Percentiles rank a stretch among this genome's conserved stretches.
phyloP scores from a whole-genome alignment of 2,888 invertebrate species.

The Physocephala rufipes region DNA sequence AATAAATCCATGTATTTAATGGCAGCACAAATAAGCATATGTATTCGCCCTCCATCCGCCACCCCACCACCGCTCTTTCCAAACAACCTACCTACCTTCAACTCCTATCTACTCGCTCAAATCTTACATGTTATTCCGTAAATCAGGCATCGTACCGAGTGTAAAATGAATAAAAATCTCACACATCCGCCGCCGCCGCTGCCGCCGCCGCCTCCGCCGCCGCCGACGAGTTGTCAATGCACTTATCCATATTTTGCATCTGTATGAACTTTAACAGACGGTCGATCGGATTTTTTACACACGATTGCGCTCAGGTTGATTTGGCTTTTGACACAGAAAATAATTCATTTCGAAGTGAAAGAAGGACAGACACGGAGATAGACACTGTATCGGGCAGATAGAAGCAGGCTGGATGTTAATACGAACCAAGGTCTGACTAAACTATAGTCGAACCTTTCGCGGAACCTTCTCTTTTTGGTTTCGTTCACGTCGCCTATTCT shows the following conservation, averaged over 20 bases:
- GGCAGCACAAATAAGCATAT: conserved; percentile 22
- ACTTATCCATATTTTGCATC: background rate
- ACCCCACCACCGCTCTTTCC: too few species aligned
- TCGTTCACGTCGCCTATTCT: too few species aligned
- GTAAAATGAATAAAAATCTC: conserved; percentile 40
- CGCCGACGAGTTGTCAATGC: conserved; percentile 4
- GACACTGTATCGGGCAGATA: background rate
- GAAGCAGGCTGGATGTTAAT: background rate
- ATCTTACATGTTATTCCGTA: conserved; percentile 4
- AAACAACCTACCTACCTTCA: background rate
- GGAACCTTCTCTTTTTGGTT: background rate
- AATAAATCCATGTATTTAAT: conserved; percentile 27
- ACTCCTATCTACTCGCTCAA: background rate
- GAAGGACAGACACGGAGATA: background rate
- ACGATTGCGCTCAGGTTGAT: conserved; percentile 49
- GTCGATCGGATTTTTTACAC: conserved; percentile 49
- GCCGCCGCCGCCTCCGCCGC: too few species aligned
- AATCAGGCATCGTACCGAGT: conserved; percentile 37
- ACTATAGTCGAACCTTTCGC: background rate
- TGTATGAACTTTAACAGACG: background rate
- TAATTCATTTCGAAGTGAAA: conserved; percentile 32
- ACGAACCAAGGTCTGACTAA: conserved; percentile 6
- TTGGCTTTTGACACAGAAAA: conserved; percentile 41
- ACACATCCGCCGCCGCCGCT: conserved; percentile 30
- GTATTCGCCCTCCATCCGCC: background rate